Conservation (phyloP, 2,113 vertebrate species). For the Sialia sialis region DNA sequence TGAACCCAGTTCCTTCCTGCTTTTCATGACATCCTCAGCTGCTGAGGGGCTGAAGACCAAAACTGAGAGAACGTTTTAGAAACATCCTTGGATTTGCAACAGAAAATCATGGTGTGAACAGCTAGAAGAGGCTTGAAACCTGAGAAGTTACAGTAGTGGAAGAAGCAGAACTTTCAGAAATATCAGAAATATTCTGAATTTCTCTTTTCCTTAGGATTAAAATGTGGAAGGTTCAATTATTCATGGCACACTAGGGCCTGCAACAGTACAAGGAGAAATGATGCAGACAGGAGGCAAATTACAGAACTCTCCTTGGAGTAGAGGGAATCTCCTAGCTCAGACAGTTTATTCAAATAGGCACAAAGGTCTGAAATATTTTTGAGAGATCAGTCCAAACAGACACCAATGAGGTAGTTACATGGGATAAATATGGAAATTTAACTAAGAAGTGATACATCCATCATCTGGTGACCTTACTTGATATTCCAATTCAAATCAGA, state of each 20-base stretch:
- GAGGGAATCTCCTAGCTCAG: not conserved
- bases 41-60: not conserved
- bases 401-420: not conserved
- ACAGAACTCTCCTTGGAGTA: not conserved
- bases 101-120: accelerated
- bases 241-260: not conserved
- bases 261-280: not conserved
- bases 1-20: not conserved
- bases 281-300: not conserved
- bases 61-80: not conserved
- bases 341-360: not conserved
- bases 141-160: not conserved
- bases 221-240: not conserved
- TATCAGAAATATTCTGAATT: not conserved
- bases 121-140: not conserved
- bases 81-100: not conserved
- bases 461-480: not conserved
- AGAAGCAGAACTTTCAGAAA: not conserved
- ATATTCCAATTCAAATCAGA: not conserved
- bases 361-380: not conserved
- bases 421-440: not conserved
- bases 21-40: not conserved
- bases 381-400: not conserved
- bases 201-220: not conserved
- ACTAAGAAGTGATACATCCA: not conserved